phyloP scores from a whole-genome alignment of 2,888 invertebrate species.

The Monochamus alternatus region DNA sequence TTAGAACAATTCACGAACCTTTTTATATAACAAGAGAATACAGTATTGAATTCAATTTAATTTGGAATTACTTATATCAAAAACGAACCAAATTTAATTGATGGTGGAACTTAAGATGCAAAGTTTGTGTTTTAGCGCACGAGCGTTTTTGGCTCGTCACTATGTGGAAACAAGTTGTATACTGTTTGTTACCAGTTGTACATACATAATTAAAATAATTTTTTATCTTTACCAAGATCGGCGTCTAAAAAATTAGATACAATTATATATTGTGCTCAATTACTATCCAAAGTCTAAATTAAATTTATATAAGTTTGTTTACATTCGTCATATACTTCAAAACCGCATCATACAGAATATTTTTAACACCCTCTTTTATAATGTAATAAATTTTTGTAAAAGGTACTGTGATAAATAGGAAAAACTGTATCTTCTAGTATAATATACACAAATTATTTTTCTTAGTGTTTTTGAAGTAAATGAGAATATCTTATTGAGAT shows the following conservation, averaged over 20 bases:
- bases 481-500: slow-evolving; percentile 36
- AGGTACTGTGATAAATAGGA: slow-evolving; percentile 32
- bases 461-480: slow-evolving; percentile 30
- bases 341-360: slow-evolving; percentile 24
- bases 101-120: background rate
- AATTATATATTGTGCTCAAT: slow-evolving; percentile 34
- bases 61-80: no score
- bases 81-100: background rate
- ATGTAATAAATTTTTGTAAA: slow-evolving; percentile 23
- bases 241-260: slow-evolving; percentile 20
- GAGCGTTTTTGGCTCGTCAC: slow-evolving; percentile 4
- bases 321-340: slow-evolving; percentile 33
- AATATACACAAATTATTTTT: slow-evolving; percentile 31
- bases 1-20: no score
- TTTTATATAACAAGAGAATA: no score
- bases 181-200: background rate
- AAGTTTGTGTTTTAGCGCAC: background rate
- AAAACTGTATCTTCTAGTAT: slow-evolving; percentile 27
- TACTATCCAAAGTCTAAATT: slow-evolving; percentile 26
- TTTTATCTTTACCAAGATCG: slow-evolving; percentile 35
- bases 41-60: no score
- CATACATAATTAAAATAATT: slow-evolving; percentile 3
- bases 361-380: slow-evolving; percentile 13
- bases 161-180: background rate
- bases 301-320: slow-evolving; percentile 22